These are phyloP conservation scores for Drosophila novamexicana DNA, from an alignment of 1,140 invertebrate species.

Conservation along the genomic window DNA sequence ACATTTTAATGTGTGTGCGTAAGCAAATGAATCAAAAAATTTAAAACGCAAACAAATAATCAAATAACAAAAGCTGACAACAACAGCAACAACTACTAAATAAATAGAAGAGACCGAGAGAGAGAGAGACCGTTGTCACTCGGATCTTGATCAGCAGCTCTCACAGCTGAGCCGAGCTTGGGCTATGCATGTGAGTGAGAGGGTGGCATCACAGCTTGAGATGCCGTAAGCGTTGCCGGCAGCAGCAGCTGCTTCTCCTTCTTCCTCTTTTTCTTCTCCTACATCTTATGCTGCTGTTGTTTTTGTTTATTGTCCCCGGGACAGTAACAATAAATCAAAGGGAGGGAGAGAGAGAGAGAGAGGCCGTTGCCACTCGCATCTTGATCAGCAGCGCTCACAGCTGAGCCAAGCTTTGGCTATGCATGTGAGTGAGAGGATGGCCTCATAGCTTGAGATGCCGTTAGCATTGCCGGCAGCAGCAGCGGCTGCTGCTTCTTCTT, in stretches of 20 bases:
- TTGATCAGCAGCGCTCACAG: not conserved
- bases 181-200: not conserved
- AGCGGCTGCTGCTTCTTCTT: not conserved
- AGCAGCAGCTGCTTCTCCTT: not conserved
- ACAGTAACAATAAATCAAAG: not conserved
- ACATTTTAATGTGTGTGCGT: constrained; percentile 32
- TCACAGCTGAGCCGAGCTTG: constrained; percentile 28
- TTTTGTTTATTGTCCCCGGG: constrained; percentile 18
- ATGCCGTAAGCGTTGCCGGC: constrained; percentile 42
- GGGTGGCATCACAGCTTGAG: constrained; percentile 16
- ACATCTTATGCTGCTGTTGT: constrained; percentile 4
- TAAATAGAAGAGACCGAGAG: constrained; percentile 7
- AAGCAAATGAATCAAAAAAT: constrained; percentile 69
- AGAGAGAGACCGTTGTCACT: not conserved
- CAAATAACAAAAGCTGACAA: constrained; percentile 56
- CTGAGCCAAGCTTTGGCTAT: constrained; percentile 25
- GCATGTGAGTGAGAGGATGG: not conserved
- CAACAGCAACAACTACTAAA: constrained; percentile 5
- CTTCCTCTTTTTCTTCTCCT: not conserved
- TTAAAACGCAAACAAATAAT: constrained; percentile 77
- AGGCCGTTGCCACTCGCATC: no score
- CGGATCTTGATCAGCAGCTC: constrained; percentile 17
- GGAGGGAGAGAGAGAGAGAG: no score
- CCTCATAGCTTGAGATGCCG: constrained; percentile 30
- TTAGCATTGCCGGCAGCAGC: constrained; percentile 33